Base-by-base conservation (phyloP, 2,113 vertebrate genomes). In the Ceratotherium simum region DNA sequence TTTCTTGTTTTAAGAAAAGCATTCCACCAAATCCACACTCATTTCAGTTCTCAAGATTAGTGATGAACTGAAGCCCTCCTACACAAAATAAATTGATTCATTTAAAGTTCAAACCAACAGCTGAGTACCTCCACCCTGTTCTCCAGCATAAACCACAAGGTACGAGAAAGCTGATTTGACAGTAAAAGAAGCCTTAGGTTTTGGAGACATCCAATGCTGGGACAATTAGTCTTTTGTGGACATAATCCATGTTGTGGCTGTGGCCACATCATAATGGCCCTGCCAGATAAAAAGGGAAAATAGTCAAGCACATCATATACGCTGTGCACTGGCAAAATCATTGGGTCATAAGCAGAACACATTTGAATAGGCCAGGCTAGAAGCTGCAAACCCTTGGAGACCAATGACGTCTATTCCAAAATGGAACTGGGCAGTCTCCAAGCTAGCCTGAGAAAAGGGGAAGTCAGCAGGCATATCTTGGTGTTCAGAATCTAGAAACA, bases 1-100 rank as follows among this genome's bases (percentile, higher is more conserved):
- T 92, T 76, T 96, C 17, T 84, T 81, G 72, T 88, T 82, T 96
- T 97, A 64, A 79, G 17, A 83, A 92, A 90, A 60, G 67, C 51
- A 46, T 72, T 82, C 92, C 31, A 92, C 95, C 73, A 96, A 69
- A 96, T 65, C 80, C 78, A 90, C 65, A 72, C 58, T 98, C 72
- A 91, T 93, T 95, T 97, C 78, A 39, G 8, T 87, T 81, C 56
- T 95, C n/a, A 54, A 88, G 93, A 91, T 95, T 82, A 81, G 83
- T 85, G 81, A 94, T 79, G 88, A 96, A 84, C 76, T 31, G 84
- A 95, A 92, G 91, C 60, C 81, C 85, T 95, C 91, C 88, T 65
- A 76, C n/a, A 46, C 72, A 76, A 96, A 96, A 96, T 95, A 91
- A 95, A 97, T 92, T 62, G 64, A 97, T 96, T 95, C 73, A 93